Evolutionary conservation across 2,113 vertebrate species (phyloP).

Genomic region (Erythrocebus patas): DNA sequence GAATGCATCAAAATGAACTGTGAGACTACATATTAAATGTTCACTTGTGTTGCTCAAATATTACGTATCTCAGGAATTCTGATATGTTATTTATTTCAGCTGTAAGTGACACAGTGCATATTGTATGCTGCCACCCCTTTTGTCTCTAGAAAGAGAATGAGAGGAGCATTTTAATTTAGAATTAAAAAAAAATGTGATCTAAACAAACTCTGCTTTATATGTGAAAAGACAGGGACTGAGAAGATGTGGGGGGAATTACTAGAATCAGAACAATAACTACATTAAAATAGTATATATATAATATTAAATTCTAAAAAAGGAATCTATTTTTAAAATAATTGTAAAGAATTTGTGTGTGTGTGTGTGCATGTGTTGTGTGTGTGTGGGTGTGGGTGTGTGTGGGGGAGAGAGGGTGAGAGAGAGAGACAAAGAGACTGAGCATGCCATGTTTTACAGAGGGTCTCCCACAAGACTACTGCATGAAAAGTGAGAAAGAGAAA

Average conservation of each 20-base stretch:
- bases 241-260: neutral
- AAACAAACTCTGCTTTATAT: neutral
- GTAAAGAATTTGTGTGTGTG: neutral
- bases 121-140: neutral
- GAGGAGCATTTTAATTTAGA: neutral
- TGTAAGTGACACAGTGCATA: neutral
- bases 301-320: neutral
- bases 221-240: neutral
- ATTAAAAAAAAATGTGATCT: neutral
- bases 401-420: too few relatives aligned
- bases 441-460: neutral
- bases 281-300: neutral
- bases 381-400: neutral
- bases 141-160: neutral
- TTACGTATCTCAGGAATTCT: neutral
- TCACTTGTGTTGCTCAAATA: neutral
- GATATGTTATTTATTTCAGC: neutral
- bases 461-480: neutral
- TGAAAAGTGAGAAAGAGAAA: neutral
- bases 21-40: neutral
- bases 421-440: neutral
- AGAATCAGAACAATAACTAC: neutral
- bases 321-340: neutral
- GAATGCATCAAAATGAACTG: neutral
- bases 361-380: too few relatives aligned